Base-by-base conservation (phyloP, 2,888 invertebrate genomes). In the Meganola albula region DNA sequence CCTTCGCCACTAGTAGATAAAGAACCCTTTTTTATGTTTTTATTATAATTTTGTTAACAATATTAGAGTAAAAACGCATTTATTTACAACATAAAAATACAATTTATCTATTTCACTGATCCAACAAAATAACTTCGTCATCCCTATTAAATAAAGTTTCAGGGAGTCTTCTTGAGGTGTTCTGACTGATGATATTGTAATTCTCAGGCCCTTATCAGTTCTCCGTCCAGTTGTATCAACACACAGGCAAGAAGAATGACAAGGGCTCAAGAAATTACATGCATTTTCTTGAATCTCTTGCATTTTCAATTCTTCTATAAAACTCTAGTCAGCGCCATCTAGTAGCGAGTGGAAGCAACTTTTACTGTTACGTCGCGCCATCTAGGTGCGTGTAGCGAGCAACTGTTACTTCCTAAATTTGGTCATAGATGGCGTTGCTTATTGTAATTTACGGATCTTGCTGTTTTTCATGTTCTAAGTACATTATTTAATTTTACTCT, bases 191-290 rank as follows among this genome's bases (percentile, higher is more conserved):
- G 52, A 28, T 12, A 27, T 28, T 18, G 47, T 47, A 50, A 11
- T 31, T 36, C 39, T 26, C 47, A 38, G 41, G 52, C 52, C 52
- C 52, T 52, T 52, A 52, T 52, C 52, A 52, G 52, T 52, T 52
- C 96, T 96, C 96, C 96, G 96, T 96, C 96, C 96, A 96, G 96
- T 95, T 77, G 92, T 90, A 74, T 84, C 73, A 33, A 86, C 38
- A 84, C 74, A 88, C 87, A 92, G 93, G 95, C 93, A 93, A 90
- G 89, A 91, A 92, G 94, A 96, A 94, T 96, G 96, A 96, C 92
- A 96, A 96, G 96, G 96, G 94, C 83, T 79, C 89, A 87, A 58
- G 63, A 40, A 58, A 53, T 46, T 64, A 72, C 69, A 49, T 42
- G 21, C 2, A 23, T 2, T 31, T 35, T 27, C 14, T 20, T 12